phyloP scores from a whole-genome alignment of 2,888 invertebrate species.

The Drosophila putrida region DNA sequence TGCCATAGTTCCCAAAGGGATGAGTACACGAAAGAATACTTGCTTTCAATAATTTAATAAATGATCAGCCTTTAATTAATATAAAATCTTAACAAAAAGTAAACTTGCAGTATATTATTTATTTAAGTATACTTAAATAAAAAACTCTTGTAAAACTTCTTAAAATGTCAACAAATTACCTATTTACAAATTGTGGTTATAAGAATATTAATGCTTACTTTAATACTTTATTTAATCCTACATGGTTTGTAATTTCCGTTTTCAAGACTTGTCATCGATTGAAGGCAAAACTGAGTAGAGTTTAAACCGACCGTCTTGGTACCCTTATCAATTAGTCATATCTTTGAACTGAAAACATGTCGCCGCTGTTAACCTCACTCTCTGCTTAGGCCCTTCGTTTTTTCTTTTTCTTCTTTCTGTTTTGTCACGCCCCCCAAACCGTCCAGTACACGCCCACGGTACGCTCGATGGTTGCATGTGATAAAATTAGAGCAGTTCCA shows the following conservation, averaged over 20 bases:
- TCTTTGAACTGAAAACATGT: conserved; percentile 27
- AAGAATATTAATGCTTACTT: neutral
- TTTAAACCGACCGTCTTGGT: conserved; percentile 1
- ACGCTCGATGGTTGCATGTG: conserved; percentile 73
- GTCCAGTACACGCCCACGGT: conserved; percentile 47
- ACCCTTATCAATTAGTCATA: conserved; percentile 39
- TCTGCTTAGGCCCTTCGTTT: conserved; percentile 19
- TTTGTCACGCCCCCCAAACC: conserved; percentile 39
- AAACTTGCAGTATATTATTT: too few relatives aligned
- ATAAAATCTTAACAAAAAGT: too few relatives aligned
- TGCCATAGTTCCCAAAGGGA: conserved; percentile 6
- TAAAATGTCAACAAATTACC: neutral
- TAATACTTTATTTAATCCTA: too few relatives aligned
- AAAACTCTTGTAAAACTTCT: too few relatives aligned
- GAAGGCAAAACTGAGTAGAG: neutral
- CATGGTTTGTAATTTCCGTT: neutral
- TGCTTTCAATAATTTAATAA: neutral
- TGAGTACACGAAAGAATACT: neutral
- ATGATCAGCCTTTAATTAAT: neutral
- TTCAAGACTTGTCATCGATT: conserved; percentile 1
- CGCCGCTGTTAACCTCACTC: conserved; percentile 31
- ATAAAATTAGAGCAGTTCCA: conserved; percentile 72
- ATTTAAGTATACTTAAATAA: too few relatives aligned
- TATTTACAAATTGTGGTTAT: neutral
- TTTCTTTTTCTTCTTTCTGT: neutral